These are phyloP conservation scores for Loris lydekkerianus DNA, from an alignment of 2,797 vertebrate genomes.

Conservation along the genomic window DNA sequence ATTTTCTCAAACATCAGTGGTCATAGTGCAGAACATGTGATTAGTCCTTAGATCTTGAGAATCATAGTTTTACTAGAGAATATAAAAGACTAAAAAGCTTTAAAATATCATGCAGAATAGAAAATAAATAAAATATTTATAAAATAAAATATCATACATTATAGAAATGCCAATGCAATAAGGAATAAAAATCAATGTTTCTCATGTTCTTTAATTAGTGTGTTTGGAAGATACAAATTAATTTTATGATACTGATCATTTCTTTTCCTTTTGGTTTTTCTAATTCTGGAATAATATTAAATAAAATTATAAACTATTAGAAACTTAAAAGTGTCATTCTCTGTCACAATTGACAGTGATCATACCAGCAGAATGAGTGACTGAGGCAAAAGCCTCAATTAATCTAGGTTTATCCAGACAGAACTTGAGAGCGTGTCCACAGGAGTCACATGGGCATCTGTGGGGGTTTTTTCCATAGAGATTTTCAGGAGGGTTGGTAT, in stretches of 20 bases:
- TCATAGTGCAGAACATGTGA: background rate
- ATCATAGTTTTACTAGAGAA: background rate
- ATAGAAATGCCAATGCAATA: background rate
- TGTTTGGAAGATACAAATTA: background rate
- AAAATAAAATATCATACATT: background rate
- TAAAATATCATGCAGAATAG: background rate
- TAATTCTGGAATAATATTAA: background rate
- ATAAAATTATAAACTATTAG: background rate
- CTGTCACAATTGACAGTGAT: background rate
- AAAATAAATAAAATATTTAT: too few relatives aligned
- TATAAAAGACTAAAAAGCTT: background rate
- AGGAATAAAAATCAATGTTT: background rate
- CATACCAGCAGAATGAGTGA: background rate
- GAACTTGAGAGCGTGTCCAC: background rate
- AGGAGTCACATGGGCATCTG: background rate
- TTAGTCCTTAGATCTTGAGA: background rate
- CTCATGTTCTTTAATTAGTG: background rate
- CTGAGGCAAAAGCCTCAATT: background rate
- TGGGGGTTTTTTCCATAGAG: background rate
- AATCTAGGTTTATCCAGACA: background rate
- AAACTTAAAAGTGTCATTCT: background rate
- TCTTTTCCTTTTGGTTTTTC: background rate
- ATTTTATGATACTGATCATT: background rate
- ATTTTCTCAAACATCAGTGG: background rate
- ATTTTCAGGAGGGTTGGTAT: background rate